These are phyloP conservation scores for Drosophila mayaguana DNA, from an alignment of 2,888 invertebrate genomes.

Conservation along the genomic window DNA sequence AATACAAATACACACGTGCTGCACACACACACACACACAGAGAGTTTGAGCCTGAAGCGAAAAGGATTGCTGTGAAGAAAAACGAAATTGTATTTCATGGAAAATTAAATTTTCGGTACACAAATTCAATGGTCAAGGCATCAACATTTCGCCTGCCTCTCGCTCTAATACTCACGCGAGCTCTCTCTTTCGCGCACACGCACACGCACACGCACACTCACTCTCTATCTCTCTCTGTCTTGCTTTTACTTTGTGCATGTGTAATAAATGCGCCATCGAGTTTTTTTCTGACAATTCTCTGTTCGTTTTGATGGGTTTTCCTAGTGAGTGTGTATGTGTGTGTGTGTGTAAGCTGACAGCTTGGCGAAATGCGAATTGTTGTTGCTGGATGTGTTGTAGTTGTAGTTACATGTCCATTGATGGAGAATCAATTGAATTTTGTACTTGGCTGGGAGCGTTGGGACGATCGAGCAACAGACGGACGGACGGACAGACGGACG, in stretches of 20 bases:
- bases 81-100: conserved; percentile 63
- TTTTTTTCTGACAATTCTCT: conserved; percentile 27
- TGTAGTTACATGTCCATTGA: conserved; percentile 55
- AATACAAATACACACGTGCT: conserved; percentile 52
- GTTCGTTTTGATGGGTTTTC: conserved; percentile 43
- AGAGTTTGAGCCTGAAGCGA: conserved; percentile 14
- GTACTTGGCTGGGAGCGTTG: conserved; percentile 21
- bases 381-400: conserved; percentile 23
- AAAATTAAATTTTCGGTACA: conserved; percentile 68
- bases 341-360: conserved; percentile 27
- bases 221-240: background rate
- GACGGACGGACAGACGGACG: background rate
- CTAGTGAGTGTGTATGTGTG: conserved; percentile 4
- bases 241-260: conserved; percentile 28
- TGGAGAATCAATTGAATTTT: conserved; percentile 67
- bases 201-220: too few species aligned
- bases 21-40: conserved; percentile 4
- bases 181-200: background rate
- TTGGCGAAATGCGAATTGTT: conserved; percentile 17
- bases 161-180: conserved; percentile 2
- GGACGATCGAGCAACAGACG: too few species aligned
- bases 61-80: conserved; percentile 40
- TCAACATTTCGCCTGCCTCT: conserved; percentile 42
- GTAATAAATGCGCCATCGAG: conserved; percentile 48
- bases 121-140: conserved; percentile 66